A percentile compares a stretch with the other conserved stretches of the same genome.
Conservation (phyloP, 2,113 vertebrate species). For the Redunca redunca region DNA sequence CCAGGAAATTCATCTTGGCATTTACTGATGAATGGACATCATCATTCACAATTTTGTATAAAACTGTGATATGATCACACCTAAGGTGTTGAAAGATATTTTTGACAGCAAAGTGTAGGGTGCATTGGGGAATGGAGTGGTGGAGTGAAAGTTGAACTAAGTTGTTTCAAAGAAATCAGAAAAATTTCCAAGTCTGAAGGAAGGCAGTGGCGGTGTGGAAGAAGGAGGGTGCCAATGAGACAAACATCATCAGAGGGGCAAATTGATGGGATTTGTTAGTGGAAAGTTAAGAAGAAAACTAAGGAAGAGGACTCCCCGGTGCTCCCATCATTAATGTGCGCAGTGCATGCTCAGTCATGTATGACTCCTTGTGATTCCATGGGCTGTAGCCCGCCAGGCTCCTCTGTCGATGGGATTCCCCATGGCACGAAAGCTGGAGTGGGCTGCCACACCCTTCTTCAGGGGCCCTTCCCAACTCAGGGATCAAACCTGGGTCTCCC, state of each 20-base stretch:
- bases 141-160: neutral
- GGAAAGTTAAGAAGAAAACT: neutral
- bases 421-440: neutral
- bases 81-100: neutral
- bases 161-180: neutral
- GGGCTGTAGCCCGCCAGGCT: rapidly evolving
- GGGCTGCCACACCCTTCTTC: neutral
- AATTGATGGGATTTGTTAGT: neutral
- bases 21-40: neutral
- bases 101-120: neutral
- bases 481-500: neutral
- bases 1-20: neutral
- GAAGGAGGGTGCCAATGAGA: neutral
- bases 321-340: neutral
- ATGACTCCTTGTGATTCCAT: neutral
- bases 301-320: neutral
- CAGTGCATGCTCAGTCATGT: neutral
- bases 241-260: neutral
- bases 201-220: neutral
- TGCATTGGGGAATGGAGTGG: neutral
- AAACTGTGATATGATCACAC: neutral
- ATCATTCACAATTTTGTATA: too few relatives aligned
- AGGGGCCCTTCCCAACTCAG: neutral
- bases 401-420: neutral
- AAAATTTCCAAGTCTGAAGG: neutral